A percentile compares a stretch with the other conserved stretches of the same genome.
Conservation (phyloP, 2,113 vertebrate genomes). For the Callipepla californica region DNA sequence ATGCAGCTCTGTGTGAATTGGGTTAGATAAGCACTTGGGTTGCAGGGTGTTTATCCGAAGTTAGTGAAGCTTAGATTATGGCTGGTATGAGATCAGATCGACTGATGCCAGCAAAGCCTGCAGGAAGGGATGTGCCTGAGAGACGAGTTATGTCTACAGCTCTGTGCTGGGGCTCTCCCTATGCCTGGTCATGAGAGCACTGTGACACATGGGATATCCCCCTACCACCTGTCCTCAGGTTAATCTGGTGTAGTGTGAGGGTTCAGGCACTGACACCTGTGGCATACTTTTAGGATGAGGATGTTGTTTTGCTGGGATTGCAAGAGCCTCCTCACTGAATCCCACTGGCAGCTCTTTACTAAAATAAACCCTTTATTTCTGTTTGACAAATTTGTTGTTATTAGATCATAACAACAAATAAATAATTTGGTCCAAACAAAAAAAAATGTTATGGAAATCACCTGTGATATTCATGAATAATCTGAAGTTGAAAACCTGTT, state of each 20-base stretch:
- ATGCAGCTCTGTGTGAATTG: not conserved
- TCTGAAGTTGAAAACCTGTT: not conserved
- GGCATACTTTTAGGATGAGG: rapidly evolving
- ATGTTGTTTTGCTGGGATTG: not conserved
- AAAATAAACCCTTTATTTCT: not conserved
- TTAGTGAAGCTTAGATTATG: not conserved
- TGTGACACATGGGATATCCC: not conserved
- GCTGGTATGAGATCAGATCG: not conserved
- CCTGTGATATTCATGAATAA: rapidly evolving
- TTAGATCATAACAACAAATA: not conserved
- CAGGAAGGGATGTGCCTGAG: not conserved
- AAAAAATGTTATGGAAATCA: not conserved
- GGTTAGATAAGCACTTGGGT: not conserved
- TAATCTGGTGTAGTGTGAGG: not conserved
- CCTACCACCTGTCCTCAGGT: rapidly evolving
- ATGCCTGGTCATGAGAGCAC: rapidly evolving
- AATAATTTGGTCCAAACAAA: not conserved
- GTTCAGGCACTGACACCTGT: rapidly evolving
- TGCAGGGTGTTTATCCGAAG: not conserved
- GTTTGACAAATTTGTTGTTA: not conserved
- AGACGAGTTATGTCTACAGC: rapidly evolving
- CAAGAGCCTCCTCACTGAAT: not conserved
- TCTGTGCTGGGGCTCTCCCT: rapidly evolving
- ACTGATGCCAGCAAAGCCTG: not conserved
- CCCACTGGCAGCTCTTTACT: not conserved